Evolutionary conservation across 2,797 vertebrate genomes (phyloP).

Genomic region (Brachyalestes nurse): DNA sequence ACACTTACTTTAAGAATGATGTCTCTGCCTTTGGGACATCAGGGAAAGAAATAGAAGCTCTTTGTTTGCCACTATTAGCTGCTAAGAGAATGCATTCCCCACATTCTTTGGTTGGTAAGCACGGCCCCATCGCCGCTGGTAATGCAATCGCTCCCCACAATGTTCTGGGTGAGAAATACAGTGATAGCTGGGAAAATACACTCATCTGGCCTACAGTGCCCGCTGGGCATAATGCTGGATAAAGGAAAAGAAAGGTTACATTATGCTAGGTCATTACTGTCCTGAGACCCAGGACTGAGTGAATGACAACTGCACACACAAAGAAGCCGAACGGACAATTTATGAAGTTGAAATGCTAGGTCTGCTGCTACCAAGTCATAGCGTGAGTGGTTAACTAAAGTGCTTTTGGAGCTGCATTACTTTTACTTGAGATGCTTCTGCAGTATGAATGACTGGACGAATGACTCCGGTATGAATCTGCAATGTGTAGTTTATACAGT

Average conservation of each 20-base stretch:
- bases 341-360: not conserved
- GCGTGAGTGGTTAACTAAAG: not conserved
- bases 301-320: not conserved
- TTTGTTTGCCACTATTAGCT: slow-evolving; percentile 71
- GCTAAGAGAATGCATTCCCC: slow-evolving; percentile 73
- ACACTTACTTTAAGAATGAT: slow-evolving; percentile 39
- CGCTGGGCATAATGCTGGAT: slow-evolving; percentile 8
- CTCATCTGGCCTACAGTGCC: slow-evolving; percentile 14
- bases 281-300: slow-evolving; percentile 5
- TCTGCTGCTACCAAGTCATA: not conserved
- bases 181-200: slow-evolving; percentile 28
- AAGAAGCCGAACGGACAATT: not conserved
- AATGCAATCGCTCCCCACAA: slow-evolving; percentile 74
- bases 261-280: slow-evolving; percentile 17
- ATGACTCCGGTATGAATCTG: not conserved
- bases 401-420: not conserved
- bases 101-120: slow-evolving; percentile 72
- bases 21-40: slow-evolving; percentile 42
- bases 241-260: not conserved
- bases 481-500: too few relatives aligned
- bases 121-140: slow-evolving; percentile 67
- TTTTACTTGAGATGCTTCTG: too few relatives aligned
- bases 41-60: slow-evolving; percentile 67
- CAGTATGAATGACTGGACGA: too few relatives aligned
- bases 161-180: slow-evolving; percentile 75